These are phyloP conservation scores for Pogonognathellus flavescens DNA, from an alignment of 1,140 invertebrate genomes.

Conservation along the genomic window DNA sequence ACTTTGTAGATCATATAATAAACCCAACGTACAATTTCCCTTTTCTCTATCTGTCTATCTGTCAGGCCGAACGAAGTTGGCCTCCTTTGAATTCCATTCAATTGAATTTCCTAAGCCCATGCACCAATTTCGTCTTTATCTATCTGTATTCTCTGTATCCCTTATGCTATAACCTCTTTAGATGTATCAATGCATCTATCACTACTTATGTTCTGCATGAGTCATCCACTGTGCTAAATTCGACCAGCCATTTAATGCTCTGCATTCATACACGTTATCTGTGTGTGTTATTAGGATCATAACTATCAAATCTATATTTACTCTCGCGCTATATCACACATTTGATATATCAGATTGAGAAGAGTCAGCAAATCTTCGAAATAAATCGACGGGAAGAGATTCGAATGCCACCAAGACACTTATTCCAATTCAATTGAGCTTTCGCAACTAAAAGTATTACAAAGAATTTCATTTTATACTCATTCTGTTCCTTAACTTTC, in stretches of 20 bases:
- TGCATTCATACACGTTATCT: neutral
- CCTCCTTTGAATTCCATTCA: slow-evolving; percentile 24
- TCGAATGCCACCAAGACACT: slow-evolving; percentile 22
- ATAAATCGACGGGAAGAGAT: slow-evolving; percentile 39
- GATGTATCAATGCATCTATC: neutral
- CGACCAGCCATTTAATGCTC: neutral
- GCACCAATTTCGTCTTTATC: neutral
- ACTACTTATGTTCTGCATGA: neutral
- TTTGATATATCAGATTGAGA: neutral
- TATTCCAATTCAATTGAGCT: slow-evolving; percentile 38
- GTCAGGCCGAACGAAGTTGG: slow-evolving; percentile 26
- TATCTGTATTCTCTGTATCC: neutral
- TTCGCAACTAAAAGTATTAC: slow-evolving; percentile 44
- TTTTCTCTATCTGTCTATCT: slow-evolving; percentile 35
- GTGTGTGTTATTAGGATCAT: too few species aligned
- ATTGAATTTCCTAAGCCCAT: neutral
- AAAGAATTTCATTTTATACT: neutral
- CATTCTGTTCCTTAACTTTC: neutral
- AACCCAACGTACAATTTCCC: neutral
- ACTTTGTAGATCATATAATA: too few species aligned
- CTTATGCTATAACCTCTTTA: neutral
- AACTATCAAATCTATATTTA: neutral
- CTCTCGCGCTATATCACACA: neutral
- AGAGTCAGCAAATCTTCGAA: slow-evolving; percentile 19
- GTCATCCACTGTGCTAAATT: neutral